Evolutionary conservation across 2,797 vertebrate genomes (phyloP).

Genomic region (Muraenolepis orangiensis): DNA sequence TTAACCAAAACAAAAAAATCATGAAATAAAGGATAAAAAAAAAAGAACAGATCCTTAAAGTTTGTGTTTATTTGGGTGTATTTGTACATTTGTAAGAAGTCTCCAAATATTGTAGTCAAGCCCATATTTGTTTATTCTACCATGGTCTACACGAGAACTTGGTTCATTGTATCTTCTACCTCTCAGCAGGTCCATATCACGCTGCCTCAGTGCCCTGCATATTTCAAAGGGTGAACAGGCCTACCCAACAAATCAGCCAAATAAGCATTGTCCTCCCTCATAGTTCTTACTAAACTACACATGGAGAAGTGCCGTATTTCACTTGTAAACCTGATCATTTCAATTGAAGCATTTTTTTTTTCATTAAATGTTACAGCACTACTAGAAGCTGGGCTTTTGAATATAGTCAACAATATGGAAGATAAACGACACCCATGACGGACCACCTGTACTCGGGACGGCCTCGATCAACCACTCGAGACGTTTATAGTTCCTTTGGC

Average conservation of each 20-base stretch:
- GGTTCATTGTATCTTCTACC: slow-evolving; percentile 30
- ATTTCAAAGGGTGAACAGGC: slow-evolving; percentile 35
- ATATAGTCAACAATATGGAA: slow-evolving; percentile 20
- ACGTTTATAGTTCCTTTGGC: slow-evolving; percentile 14
- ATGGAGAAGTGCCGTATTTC: slow-evolving; percentile 34
- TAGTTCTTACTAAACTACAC: slow-evolving; percentile 43
- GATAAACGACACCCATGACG: slow-evolving; percentile 42
- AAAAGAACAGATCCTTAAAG: slow-evolving; percentile 38
- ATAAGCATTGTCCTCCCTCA: slow-evolving; percentile 41
- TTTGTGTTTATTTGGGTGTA: slow-evolving; percentile 34
- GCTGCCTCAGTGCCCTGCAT: slow-evolving; percentile 30
- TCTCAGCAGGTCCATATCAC: neutral
- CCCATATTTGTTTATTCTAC: slow-evolving; percentile 24
- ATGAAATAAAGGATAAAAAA: slow-evolving; percentile 50
- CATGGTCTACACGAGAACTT: slow-evolving; percentile 33
- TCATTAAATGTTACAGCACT: slow-evolving; percentile 44
- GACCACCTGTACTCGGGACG: slow-evolving; percentile 51
- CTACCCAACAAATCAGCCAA: slow-evolving; percentile 54
- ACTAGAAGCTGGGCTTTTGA: slow-evolving; percentile 30
- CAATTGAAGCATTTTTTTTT: slow-evolving; percentile 46
- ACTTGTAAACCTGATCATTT: slow-evolving; percentile 31
- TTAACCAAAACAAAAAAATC: slow-evolving; percentile 57
- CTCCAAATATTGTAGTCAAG: slow-evolving; percentile 32
- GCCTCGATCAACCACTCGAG: slow-evolving; percentile 26
- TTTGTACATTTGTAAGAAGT: neutral